Evolutionary conservation across 2,113 vertebrate genomes (phyloP), one percentile per base, ranked within the genome.

Genomic region (Gymnogyps californianus): DNA sequence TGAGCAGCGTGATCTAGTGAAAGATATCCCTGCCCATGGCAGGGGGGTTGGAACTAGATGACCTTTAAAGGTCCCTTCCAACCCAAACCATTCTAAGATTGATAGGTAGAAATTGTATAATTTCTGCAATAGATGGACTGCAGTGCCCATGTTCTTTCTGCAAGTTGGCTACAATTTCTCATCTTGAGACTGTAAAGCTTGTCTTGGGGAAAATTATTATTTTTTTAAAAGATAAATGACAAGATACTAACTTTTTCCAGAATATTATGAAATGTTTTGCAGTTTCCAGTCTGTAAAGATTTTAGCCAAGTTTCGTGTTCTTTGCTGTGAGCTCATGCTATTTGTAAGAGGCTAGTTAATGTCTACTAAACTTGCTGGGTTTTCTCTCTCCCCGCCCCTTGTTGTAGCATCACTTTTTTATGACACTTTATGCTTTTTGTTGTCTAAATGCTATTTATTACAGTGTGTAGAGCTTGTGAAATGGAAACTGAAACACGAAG

Each of bases 61-160:
- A 25, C 20, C 15, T 61, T n/a, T 16, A 31, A 83, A 69, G 16
- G 31, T 49, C 4, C 4, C 8, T 59, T 80, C 32, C n/a, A 54
- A 2, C 32, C 13, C 7, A 16, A 32, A 54, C 42, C 5, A 10
- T 54, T 79, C 15, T 19, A 29, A 40, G n/a, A 44, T 2, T 11
- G 51, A 2, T 64, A 8, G 0, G 3, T 54, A 77, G 46, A 52
- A 84, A 29, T 25, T 4, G 7, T 7, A 0, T 75, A 70, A 70
- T 4, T 54, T 65, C 14, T 38, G 38, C 17, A 78, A 0, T 29
- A 54, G 31, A 13, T 66, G 29, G 26, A 11, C 7, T 87, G 16
- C 11, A 70, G 12, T 38, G 14, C 32, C 13, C 3, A 0, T 74
- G 11, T 83, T 81, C 11, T 42, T 69, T 49, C 2, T 74, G 9